phyloP scores from a whole-genome alignment of 2,888 invertebrate genomes.

The Eristalis intricaria region DNA sequence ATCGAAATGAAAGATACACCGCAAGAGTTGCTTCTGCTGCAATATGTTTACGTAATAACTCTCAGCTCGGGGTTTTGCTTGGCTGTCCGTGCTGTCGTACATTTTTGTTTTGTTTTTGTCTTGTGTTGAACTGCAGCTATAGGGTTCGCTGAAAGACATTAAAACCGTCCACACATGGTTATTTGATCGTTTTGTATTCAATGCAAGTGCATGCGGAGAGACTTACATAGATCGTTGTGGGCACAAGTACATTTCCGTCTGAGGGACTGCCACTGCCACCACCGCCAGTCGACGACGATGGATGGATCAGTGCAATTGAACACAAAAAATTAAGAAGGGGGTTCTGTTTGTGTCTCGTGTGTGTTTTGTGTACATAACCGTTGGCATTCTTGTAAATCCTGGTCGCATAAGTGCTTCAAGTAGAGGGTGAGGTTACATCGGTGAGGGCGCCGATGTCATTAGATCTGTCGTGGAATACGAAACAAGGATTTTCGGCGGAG shows the following conservation, averaged over 20 bases:
- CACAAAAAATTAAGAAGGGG: background rate
- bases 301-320: constrained; percentile 51
- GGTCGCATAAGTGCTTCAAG: constrained; percentile 50
- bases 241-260: constrained; percentile 62
- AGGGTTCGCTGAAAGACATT: constrained; percentile 38
- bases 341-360: constrained; percentile 43
- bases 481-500: constrained; percentile 1
- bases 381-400: constrained; percentile 58
- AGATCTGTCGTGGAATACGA: constrained; percentile 2
- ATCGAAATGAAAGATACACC: constrained; percentile 14
- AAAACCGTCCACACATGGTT: constrained; percentile 67
- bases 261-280: constrained; percentile 37
- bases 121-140: constrained; percentile 38
- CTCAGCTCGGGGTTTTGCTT: constrained; percentile 22
- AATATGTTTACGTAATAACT: constrained; percentile 69
- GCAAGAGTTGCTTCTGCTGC: constrained; percentile 39
- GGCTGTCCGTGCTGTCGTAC: background rate
- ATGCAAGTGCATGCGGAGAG: constrained; percentile 50
- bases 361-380: constrained; percentile 35
- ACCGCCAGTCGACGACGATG: background rate
- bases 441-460: constrained; percentile 27
- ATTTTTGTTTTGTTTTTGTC: constrained; percentile 25
- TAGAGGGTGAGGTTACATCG: constrained; percentile 14
- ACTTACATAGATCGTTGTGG: constrained; percentile 25
- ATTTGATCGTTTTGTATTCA: constrained; percentile 66